These are phyloP conservation scores for Pseudorectes ferrugineus DNA, from an alignment of 2,113 vertebrate species.

Conservation along the genomic window DNA sequence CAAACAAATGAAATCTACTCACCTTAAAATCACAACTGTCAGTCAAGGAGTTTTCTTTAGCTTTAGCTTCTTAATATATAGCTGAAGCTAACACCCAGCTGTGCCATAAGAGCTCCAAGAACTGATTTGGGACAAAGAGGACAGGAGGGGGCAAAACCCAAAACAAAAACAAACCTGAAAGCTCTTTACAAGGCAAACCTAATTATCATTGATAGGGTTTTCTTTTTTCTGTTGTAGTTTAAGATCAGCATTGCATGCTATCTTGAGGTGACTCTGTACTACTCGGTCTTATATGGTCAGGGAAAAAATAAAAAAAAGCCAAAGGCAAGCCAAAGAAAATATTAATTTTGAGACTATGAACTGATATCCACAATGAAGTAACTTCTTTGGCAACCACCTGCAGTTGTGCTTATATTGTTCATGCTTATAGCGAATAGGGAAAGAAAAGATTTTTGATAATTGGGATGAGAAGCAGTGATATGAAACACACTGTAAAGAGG, in stretches of 20 bases:
- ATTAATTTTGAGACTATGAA: constrained; percentile 58
- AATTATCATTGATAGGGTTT: neutral
- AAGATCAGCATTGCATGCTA: neutral
- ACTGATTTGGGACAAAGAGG: neutral
- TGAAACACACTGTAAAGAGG: constrained; percentile 20
- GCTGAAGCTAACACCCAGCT: neutral
- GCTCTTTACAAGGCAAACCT: neutral
- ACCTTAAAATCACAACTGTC: neutral
- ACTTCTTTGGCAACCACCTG: constrained; percentile 52
- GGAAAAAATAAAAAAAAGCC: constrained; percentile 48
- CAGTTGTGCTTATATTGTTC: constrained; percentile 22
- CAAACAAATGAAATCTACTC: neutral
- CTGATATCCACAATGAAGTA: constrained; percentile 44
- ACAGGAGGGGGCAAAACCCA: rapidly evolving
- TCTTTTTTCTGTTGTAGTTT: neutral
- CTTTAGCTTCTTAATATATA: neutral
- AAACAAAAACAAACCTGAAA: neutral
- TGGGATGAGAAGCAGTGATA: neutral
- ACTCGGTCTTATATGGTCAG: neutral
- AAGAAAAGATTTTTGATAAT: constrained; percentile 13
- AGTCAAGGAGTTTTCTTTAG: neutral
- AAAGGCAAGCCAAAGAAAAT: constrained; percentile 59
- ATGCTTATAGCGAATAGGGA: neutral
- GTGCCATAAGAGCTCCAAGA: neutral
- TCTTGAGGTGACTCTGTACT: neutral